Base-by-base conservation (phyloP, 2,888 invertebrate species). In the Andrena praecox region DNA sequence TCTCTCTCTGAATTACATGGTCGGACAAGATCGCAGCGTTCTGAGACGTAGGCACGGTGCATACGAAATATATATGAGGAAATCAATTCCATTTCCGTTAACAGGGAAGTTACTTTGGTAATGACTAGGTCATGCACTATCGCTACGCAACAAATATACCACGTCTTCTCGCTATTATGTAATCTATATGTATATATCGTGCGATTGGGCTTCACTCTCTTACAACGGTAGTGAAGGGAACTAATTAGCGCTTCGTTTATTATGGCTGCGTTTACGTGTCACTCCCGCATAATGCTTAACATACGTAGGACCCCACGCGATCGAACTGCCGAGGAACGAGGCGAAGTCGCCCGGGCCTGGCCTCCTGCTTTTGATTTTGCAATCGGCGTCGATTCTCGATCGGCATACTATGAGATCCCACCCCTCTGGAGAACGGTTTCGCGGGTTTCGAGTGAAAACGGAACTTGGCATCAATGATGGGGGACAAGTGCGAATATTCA, bases 51-150 rank as follows among this genome's bases (percentile, higher is more conserved):
- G 77, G 77, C 67, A 82, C 77, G 76, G 82, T 75, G 76, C 77
- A 85, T 81, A 74, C 62, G 67, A 83, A 74, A 77, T 27, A 27
- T 20, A 56, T 69, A 72, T 84, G 80, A 82, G 80, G 80, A 82
- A 77, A 78, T 84, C 83, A 82, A 80, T 87, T 80, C 84, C 81
- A 70, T 84, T 81, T 80, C 78, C 56, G 56, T 56, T 20, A 77
- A 83, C 83, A 84, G 85, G 85, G 86, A 89, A 90, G 90, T 93
- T 92, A 93, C 93, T 93, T 93, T 93, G 93, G 93, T 93, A 93
- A 93, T 93, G 93, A 93, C 93, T 93, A 93, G 93, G 92, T 92
- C 91, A 92, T 92, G 91, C 90, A 85, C 91, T 90, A 90, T 90
- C 89, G 89, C 90, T 91, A 90, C 85, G 85, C 85, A 86, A 74